Percentiles rank a stretch among this genome's conserved stretches.
phyloP scores from a whole-genome alignment of 2,113 vertebrate species.

The Leucopternis melanops region DNA sequence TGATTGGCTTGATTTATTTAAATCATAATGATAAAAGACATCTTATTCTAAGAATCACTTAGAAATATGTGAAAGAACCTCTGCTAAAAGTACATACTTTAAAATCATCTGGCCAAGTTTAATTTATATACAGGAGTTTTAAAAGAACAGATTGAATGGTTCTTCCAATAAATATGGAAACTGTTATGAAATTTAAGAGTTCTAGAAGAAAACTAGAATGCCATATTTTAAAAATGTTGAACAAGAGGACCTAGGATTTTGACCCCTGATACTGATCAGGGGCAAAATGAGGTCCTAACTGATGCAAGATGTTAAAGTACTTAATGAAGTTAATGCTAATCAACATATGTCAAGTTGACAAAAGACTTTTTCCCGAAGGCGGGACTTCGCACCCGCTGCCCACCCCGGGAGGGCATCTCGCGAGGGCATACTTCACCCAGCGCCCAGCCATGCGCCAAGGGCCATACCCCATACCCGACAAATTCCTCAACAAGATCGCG shows the following conservation, averaged over 20 bases:
- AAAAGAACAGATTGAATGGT: neutral
- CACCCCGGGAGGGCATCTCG: no score
- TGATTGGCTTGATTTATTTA: neutral
- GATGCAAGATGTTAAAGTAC: neutral
- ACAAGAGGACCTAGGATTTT: neutral
- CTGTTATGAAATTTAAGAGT: neutral
- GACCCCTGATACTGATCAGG: neutral
- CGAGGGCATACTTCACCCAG: no score
- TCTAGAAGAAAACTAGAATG: neutral
- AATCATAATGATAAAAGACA: neutral
- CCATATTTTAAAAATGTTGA: neutral
- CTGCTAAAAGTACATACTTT: neutral
- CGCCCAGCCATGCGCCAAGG: no score
- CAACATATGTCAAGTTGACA: neutral
- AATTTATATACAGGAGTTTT: neutral
- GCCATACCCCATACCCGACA: no score
- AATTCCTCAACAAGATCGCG: no score
- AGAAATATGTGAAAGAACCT: neutral
- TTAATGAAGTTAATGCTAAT: neutral
- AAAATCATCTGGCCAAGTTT: neutral
- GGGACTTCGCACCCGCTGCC: no score
- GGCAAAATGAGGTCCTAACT: neutral
- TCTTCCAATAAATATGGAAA: neutral
- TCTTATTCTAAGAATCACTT: neutral
- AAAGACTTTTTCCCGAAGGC: neutral